phyloP scores from a whole-genome alignment of 2,113 vertebrate species.

The Typhlomys cinereus region DNA sequence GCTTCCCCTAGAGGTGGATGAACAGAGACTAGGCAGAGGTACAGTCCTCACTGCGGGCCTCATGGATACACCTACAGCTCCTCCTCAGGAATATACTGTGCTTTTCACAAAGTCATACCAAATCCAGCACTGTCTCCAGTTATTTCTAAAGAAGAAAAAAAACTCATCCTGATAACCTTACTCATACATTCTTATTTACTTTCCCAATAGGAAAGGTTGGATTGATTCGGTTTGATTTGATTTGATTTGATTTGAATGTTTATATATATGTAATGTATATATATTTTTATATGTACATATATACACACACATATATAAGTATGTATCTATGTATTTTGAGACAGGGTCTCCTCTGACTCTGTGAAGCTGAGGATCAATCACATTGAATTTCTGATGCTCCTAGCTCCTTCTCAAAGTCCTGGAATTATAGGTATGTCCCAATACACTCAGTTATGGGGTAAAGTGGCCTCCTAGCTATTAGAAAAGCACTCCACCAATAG shows the following conservation, averaged over 20 bases:
- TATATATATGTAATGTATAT: too few species aligned
- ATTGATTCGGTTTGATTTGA: too few species aligned
- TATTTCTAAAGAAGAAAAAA: neutral
- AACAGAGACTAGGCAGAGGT: neutral
- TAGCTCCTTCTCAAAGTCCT: neutral
- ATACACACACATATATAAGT: too few species aligned
- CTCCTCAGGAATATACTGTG: neutral
- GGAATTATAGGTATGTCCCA: neutral
- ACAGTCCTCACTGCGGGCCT: neutral
- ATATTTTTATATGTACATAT: neutral
- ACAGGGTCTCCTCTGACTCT: neutral
- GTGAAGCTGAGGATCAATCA: neutral
- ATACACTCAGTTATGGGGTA: neutral
- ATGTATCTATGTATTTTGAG: neutral
- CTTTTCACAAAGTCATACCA: neutral
- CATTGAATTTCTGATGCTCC: neutral
- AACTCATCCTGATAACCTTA: accelerated
- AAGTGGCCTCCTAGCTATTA: neutral
- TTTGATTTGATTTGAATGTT: too few species aligned
- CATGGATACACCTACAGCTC: accelerated
- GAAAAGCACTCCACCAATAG: neutral
- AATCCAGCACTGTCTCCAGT: neutral
- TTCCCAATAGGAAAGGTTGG: neutral
- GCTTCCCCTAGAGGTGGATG: neutral
- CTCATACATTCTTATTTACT: too few species aligned